Conservation (phyloP, 2,797 vertebrate species). For the Microctenopoma stevenorrisi region DNA sequence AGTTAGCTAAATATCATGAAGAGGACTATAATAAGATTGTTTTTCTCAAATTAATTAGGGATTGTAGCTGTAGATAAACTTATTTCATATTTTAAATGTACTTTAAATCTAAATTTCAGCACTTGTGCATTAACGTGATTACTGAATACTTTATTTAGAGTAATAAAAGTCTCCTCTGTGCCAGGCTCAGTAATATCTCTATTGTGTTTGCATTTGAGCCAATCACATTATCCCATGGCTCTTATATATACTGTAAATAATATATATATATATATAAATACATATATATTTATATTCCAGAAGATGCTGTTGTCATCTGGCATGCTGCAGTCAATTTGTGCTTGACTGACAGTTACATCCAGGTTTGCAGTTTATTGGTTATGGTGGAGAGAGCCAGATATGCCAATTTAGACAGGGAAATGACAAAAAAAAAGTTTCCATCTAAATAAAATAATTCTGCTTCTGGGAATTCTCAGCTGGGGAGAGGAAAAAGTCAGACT, state of each 20-base stretch:
- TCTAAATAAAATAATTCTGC: conserved; percentile 95
- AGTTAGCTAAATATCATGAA: conserved; percentile 27
- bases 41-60: conserved; percentile 38
- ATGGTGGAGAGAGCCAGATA: conserved; percentile 91
- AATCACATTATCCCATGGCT: conserved; percentile 79
- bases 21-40: conserved; percentile 13
- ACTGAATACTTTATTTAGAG: conserved; percentile 19
- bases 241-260: conserved; percentile 50
- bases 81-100: conserved; percentile 18
- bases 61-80: not conserved
- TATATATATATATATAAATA: conserved; percentile 63
- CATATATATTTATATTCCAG: conserved; percentile 57
- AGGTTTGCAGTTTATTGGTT: conserved; percentile 96
- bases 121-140: conserved; percentile 42
- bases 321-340: conserved; percentile 87
- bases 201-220: conserved; percentile 80
- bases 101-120: conserved; percentile 62
- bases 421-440: conserved; percentile 93
- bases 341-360: conserved; percentile 94
- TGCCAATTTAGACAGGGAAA: conserved; percentile 96
- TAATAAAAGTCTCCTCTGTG: not conserved
- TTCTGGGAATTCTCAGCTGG: conserved; percentile 92
- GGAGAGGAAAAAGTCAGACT: conserved; percentile 83
- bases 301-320: conserved; percentile 90
- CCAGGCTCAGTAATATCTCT: not conserved